Base-by-base conservation (phyloP, 2,888 invertebrate genomes). In the Temnothorax rugatulus region DNA sequence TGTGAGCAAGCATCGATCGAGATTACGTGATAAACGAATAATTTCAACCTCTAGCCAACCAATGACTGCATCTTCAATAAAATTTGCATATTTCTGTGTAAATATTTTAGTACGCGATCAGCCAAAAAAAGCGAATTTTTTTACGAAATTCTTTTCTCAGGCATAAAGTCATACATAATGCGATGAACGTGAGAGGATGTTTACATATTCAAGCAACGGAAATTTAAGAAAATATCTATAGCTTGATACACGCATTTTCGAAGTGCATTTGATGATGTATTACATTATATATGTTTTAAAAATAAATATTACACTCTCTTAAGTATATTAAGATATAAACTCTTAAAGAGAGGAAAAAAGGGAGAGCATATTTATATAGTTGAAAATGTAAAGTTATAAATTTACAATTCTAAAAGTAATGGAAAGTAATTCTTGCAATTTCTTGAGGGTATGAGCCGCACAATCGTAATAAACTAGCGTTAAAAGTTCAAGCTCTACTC, bases 81-180 rank as follows among this genome's bases (percentile, higher is more conserved):
- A 63, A 63, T 50, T 47, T 29, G 5, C 21, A 64, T 44, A 41
- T 25, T 64, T 64, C 1, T n/a, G 21, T 13, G 7, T n/a, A 38
- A 63, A 63, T 64, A 38, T 41, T 64, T 21, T 2, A 64, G 57
- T 41, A 57, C 25, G 3, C 25, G 38, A 41, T 57, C 57, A 18
- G 11, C 3, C 11, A 11, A 29, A 25, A 25, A 29, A 9, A 54
- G 2, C 15, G 34, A 29, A 38, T 13, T 41, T 21, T 13, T 7
- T 73, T 29, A 13, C 29, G 18, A 44, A 25, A 44, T 61, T 74
- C 2, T 61, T 29, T 74, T 74, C 61, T 59, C 73, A 8, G 7
- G 8, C 13, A 61, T 18, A 29, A 18, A 29, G 18, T 9, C 71
- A 54, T 57, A 54, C 13, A 44, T 59, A 25, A 73, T 29, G 4